A percentile compares a stretch with the other conserved stretches of the same genome.
phyloP scores from a whole-genome alignment of 2,113 vertebrate species.

The Tursiops truncatus region DNA sequence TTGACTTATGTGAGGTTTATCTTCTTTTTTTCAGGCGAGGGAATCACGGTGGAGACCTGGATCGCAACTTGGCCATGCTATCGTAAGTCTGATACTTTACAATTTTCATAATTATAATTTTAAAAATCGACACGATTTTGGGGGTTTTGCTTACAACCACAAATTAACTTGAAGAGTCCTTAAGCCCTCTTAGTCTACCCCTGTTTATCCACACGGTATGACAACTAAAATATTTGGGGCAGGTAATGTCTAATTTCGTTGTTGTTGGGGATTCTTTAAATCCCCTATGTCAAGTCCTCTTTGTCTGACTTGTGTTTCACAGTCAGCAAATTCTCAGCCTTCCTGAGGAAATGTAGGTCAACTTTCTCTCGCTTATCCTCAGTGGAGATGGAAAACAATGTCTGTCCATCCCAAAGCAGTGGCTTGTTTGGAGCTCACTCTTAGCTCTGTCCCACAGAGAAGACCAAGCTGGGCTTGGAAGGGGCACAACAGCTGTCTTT shows the following conservation, averaged over 20 bases:
- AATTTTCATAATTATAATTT: background rate
- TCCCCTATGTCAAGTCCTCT: background rate
- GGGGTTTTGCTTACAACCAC: slow-evolving; percentile 14
- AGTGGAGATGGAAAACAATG: background rate
- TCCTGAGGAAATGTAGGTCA: background rate
- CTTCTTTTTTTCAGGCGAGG: background rate
- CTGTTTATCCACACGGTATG: background rate
- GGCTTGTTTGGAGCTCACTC: background rate
- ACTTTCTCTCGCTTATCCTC: background rate
- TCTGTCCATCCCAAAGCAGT: background rate
- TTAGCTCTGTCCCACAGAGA: background rate
- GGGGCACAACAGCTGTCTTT: background rate
- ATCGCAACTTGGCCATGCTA: background rate
- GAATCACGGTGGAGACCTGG: background rate
- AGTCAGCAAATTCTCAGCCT: background rate
- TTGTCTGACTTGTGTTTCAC: background rate
- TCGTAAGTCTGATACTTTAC: background rate
- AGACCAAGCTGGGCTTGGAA: background rate
- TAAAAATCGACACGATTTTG: background rate
- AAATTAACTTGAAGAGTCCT: background rate
- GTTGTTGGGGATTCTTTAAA: background rate
- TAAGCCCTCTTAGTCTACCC: background rate
- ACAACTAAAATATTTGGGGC: background rate
- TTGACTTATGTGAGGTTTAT: background rate
- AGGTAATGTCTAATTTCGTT: background rate